phyloP scores from a whole-genome alignment of 1,140 invertebrate genomes.

The Rhizoglyphus robini region DNA sequence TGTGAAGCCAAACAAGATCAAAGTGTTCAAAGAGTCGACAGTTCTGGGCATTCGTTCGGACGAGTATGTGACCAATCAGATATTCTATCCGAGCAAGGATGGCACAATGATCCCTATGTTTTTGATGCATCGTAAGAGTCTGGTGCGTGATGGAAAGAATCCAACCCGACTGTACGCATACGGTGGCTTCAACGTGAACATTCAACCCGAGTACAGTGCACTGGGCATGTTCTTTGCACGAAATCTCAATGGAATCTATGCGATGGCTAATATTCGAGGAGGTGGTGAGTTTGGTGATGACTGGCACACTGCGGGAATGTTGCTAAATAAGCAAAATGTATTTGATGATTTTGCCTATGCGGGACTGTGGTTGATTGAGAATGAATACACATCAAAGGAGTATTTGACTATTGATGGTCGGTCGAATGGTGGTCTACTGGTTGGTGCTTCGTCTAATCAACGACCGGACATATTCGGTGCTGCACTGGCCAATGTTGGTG shows the following conservation, averaged over 20 bases:
- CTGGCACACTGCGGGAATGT: conserved; percentile 85
- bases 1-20: conserved; percentile 38
- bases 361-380: conserved; percentile 69
- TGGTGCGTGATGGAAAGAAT: conserved; percentile 48
- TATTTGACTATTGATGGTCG: conserved; percentile 75
- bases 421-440: conserved; percentile 87
- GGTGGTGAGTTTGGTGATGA: conserved; percentile 79
- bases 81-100: conserved; percentile 89
- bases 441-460: conserved; percentile 87
- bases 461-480: conserved; percentile 88
- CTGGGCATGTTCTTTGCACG: conserved; percentile 63
- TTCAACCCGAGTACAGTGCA: conserved; percentile 39
- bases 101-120: conserved; percentile 92
- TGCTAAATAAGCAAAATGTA: conserved; percentile 89
- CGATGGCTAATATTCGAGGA: conserved; percentile 84
- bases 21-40: conserved; percentile 62
- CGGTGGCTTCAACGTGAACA: conserved; percentile 87
- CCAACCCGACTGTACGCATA: conserved; percentile 85
- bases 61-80: conserved; percentile 67
- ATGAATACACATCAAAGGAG: conserved; percentile 59
- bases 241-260: conserved; percentile 77
- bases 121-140: conserved; percentile 60
- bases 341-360: conserved; percentile 93
- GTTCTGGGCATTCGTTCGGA: conserved; percentile 66
- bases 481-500: conserved; percentile 72